Evolutionary conservation across 92 coral and sea anemone species (phyloP), one percentile per base, ranked within the genome.

Genomic region (Actinostola sp.): DNA sequence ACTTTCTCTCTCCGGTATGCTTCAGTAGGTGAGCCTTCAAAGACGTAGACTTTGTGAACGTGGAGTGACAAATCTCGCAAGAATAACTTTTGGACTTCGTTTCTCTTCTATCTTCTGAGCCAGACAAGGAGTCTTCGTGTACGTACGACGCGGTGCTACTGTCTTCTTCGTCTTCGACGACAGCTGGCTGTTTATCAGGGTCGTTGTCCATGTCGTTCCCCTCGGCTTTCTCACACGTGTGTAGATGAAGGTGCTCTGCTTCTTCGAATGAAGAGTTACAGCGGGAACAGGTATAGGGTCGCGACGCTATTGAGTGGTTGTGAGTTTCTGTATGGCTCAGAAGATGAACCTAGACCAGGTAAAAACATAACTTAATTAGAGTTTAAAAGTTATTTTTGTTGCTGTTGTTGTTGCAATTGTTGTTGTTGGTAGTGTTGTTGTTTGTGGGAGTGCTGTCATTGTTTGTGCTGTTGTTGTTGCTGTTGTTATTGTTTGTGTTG

Each of bases 1-100:
- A 95, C 39, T 95, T 95, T 64, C 92, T 86, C 77, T 95, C 99
- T 1, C 99, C 99, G 0, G 99, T 88, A 63, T 95, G 99, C 73
- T 95, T 95, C 55, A 95, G 49, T 24, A 89, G 80, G 71, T 95
- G 99, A 4, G 99, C 89, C 78, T 95, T 95, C 14, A 95, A 78
- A 35, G 99, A 95, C 23, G 97, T 90, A 61, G 87, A 87, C 85
- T 95, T 95, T 41, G 97, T 92, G 71, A 92, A 95, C 39, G 80
- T 72, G 1, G 99, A 88, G 14, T 84, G 88, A 61, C 99, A 95
- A 52, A 88, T 93, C 11, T 92, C 96, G 55, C 99, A 95, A 34
- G 87, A 83, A 72, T 83, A 92, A 0, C 82, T 75, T 71, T 84
- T 90, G 2, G 51, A 7, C 36, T 32, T 75, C 25, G 33, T 33